Percentiles rank a stretch among this genome's conserved stretches.
Conservation (phyloP, 2,113 vertebrate genomes). For the Psammodynastes pulverulentus region DNA sequence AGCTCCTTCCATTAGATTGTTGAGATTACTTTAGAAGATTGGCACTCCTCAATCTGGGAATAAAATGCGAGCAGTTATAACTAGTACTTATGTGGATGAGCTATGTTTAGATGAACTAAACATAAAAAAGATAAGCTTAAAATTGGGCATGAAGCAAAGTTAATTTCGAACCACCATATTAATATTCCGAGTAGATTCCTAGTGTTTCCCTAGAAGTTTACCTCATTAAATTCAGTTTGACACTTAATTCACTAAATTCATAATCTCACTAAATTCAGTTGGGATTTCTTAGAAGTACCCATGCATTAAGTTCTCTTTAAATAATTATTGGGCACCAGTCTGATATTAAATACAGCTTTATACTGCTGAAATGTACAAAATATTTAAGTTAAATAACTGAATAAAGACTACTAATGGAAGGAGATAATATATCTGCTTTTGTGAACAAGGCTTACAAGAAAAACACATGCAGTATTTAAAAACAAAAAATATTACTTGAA, state of each 20-base stretch:
- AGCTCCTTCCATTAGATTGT: constrained; percentile 64
- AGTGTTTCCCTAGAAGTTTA: background rate
- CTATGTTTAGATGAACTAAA: background rate
- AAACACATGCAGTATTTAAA: constrained; percentile 12
- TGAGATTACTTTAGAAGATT: background rate
- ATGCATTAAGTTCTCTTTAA: background rate
- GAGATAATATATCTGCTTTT: constrained; percentile 55
- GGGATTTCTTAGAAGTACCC: background rate
- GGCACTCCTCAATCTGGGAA: background rate
- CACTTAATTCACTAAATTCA: background rate
- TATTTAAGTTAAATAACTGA: background rate
- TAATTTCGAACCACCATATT: background rate
- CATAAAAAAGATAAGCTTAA: background rate
- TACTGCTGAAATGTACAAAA: background rate
- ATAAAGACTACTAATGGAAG: constrained; percentile 60
- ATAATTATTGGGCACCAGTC: background rate
- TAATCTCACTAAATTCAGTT: background rate
- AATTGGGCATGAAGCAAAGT: background rate
- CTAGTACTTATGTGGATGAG: background rate
- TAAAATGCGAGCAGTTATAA: background rate
- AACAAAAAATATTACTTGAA: constrained; percentile 37
- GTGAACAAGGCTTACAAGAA: constrained; percentile 66
- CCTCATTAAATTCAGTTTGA: background rate
- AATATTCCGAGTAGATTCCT: background rate
- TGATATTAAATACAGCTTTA: background rate